Base-by-base conservation (phyloP, 2,113 vertebrate species). In the Tyrannus savana region DNA sequence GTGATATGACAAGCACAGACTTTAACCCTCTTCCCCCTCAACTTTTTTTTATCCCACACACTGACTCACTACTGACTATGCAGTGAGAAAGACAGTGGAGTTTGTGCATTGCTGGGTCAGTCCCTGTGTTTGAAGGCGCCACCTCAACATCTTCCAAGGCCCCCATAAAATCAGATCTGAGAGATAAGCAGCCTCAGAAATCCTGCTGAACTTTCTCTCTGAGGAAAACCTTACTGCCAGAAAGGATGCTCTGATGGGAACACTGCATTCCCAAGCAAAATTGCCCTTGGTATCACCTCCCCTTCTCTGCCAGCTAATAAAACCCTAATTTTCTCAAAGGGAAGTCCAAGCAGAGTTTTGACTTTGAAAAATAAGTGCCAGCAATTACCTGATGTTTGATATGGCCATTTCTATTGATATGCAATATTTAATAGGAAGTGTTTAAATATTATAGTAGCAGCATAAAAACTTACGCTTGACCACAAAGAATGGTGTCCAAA, bases 251-350 rank as follows among this genome's bases (percentile, higher is more conserved):
- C 33, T 37, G 35, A 52, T 23, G 62, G 66, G 53, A 90, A 90
- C 82, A 37, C 60, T 81, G 87, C 64, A 63, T 84, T 95, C 91
- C 60, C 55, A 58, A 94, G 47, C 19, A 42, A 84, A 67, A 89
- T 75, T 89, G 84, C 73, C 64, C 73, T 94, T 93, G 81, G 33
- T 55, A 46, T 92, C 82, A 94, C 88, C 78, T 92, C 80, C 33
- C 33, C 23, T 47, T 35, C 44, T 84, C 39, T 95, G 85, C 90
- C 94, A 95, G 67, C 27, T 84, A 81, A 93, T 88, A 92, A 93
- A 92, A 0, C 15, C 22, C 35, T 82, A 10, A 41, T 88, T 83
- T 91, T 93, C 78, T 90, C 75, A 73, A 85, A 90, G 79, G 41
- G 46, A 88, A 88, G 41, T 73, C 85, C 60, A 89, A 67, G 68